Conservation (phyloP, 2,797 vertebrate genomes). For the Staurois parvus region DNA sequence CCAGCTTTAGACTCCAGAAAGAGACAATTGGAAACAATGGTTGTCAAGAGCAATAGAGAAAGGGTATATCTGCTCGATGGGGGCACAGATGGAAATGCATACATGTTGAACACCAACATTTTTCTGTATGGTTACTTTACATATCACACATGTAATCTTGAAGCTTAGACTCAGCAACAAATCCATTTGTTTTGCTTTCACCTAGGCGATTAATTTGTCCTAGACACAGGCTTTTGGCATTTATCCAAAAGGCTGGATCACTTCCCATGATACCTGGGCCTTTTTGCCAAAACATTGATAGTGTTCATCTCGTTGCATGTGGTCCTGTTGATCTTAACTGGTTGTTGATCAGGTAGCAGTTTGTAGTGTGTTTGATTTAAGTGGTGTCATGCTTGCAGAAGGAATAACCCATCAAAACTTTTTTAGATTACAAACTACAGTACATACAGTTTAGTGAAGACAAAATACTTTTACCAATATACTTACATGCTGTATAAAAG, state of each 20-base stretch:
- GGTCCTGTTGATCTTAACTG: too few species aligned
- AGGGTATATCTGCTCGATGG: too few species aligned
- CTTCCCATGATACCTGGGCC: not conserved
- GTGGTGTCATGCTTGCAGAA: too few species aligned
- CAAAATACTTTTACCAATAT: not conserved
- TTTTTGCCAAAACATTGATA: not conserved
- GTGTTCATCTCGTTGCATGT: too few species aligned
- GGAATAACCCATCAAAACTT: not conserved
- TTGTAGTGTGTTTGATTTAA: too few species aligned
- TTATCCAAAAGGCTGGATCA: not conserved
- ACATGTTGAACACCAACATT: too few species aligned
- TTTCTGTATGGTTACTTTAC: not conserved
- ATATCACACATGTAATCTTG: not conserved
- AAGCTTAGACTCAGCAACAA: not conserved
- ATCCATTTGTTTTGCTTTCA: constrained; percentile 1
- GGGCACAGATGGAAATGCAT: too few species aligned
- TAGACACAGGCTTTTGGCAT: not conserved
- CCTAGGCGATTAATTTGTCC: not conserved
- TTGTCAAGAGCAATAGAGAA: too few species aligned
- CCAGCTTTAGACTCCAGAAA: too few species aligned
- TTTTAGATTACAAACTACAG: too few species aligned
- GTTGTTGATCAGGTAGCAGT: too few species aligned
- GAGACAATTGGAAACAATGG: too few species aligned
- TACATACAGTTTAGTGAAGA: not conserved
- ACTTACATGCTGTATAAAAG: not conserved